Base-by-base conservation (phyloP, 2,888 invertebrate species). In the Bruchidius siliquastri region DNA sequence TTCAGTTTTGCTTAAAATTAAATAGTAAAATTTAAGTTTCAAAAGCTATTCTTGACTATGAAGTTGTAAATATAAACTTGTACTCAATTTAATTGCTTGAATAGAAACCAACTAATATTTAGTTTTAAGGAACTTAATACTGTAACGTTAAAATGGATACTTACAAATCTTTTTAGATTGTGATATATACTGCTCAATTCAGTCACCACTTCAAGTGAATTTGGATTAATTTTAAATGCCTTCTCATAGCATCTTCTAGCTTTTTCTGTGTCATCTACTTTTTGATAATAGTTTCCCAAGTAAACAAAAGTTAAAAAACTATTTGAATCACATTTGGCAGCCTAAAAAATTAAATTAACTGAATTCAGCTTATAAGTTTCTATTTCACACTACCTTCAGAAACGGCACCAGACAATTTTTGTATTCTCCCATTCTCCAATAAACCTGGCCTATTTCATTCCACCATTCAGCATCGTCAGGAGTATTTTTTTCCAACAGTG, bases 171-270 rank as follows among this genome's bases (percentile, higher is more conserved):
- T 76, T 91, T 90, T 69, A 91, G 83, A 79, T 91, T 88, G 73
- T 91, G 89, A 76, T 96, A 94, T 66, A 92, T 88, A 81, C 93
- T 92, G 86, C 95, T 95, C 69, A 97, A 88, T 78, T 91, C 90
- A 79, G 91, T 90, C 13, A 93, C 93, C 75, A 93, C 92, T 80
- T 90, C 89, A 49, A 90, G 88, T 75, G 92, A 91, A 74, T 87
- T 86, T 18, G 90, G 89, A 87, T 94, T 93, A 0, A 97, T 88
- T 82, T 91, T 91, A 77, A 94, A 90, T 68, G 95, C 92, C 85
- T 94, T 96, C 86, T 96, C 93, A 85, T 92, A 96, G 86, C 96
- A 97, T 83, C 93, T 93, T 78, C 90, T 90, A 0, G 96, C 92
- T 81, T 95, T 93, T 71, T 90, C 88, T n/a, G 90, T 83, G 83